Evolutionary conservation across 2,888 invertebrate species (phyloP), one percentile per base, ranked within the genome.

Genomic region (Bimastos eiseni): DNA sequence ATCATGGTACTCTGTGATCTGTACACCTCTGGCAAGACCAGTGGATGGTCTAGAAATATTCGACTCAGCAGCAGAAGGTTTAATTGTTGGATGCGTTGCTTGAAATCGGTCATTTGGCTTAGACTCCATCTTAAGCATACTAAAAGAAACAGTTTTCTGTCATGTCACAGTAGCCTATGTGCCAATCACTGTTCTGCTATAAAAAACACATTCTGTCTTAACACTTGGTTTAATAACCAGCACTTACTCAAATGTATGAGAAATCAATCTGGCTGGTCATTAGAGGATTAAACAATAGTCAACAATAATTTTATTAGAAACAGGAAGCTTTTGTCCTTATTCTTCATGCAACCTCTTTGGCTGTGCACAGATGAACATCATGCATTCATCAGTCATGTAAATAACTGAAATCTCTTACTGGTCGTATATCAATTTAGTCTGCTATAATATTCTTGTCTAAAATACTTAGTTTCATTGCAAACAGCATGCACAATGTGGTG

Each of bases 1-100:
- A 30, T 94, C 94, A 37, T 93, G 93, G 91, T 94, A 94, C 91
- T 95, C 94, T 88, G 94, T 95, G 91, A 95, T 95, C 91, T 94
- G 94, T n/a, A 95, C 94, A 11, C 95, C 95, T 88, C 95, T 92
- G 5, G 94, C 93, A 83, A 94, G 93, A 90, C 94, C 94, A 92
- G 94, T 94, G 89, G 92, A 91, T 15, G 95, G 95, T 84, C 94
- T 92, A 33, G 36, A 86, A 34, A 30, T n/a, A 70, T 34, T 34
- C 11, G 70, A n/a, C 13, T 70, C 70, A n/a, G 70, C 70, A 70
- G 70, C 70, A 70, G 70, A 70, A 70, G 30, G 70, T 30, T 70
- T 70, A 8, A 70, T n/a, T 30, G 70, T 11, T 70, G 70, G 70
- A 70, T n/a, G 70, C 70, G 30, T 70, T 30, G 30, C 70, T 70